These are phyloP conservation scores for Cephonodes hylas DNA, from an alignment of 2,888 invertebrate species.

Conservation along the genomic window DNA sequence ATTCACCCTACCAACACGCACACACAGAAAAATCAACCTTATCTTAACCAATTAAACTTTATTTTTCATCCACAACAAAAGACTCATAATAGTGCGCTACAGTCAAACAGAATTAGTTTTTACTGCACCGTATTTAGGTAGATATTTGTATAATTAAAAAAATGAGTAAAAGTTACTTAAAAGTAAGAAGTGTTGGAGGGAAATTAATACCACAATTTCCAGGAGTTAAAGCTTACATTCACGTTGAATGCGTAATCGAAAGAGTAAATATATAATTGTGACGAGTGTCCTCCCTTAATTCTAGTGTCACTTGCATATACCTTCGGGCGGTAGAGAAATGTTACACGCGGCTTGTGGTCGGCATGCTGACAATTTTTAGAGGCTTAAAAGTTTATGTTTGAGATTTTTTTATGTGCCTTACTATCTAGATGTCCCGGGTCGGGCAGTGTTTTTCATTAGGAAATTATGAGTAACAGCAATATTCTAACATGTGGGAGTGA, in stretches of 20 bases:
- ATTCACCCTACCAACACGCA: slow-evolving; percentile 49
- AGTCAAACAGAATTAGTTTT: slow-evolving; percentile 37
- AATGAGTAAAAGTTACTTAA: slow-evolving; percentile 51
- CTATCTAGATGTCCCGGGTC: no score
- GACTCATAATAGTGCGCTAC: slow-evolving; percentile 24
- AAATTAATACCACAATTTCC: slow-evolving; percentile 80
- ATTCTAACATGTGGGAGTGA: no score
- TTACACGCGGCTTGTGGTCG: neutral
- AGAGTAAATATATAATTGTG: slow-evolving; percentile 69
- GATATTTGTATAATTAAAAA: slow-evolving; percentile 28
- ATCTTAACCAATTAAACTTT: neutral
- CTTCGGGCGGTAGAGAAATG: slow-evolving; percentile 35
- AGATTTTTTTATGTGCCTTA: neutral
- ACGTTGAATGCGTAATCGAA: slow-evolving; percentile 72
- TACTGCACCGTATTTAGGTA: slow-evolving; percentile 30
- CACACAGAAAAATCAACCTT: slow-evolving; percentile 31
- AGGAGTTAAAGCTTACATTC: slow-evolving; percentile 77
- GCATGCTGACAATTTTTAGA: neutral
- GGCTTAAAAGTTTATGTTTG: no score
- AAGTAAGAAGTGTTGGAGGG: slow-evolving; percentile 77
- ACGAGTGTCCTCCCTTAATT: slow-evolving; percentile 51
- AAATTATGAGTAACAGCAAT: no score
- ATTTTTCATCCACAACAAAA: slow-evolving; percentile 22
- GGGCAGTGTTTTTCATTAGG: no score
- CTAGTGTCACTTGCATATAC: slow-evolving; percentile 62